Base-by-base conservation (phyloP, 2,113 vertebrate species). In the Rhinogobius similis region DNA sequence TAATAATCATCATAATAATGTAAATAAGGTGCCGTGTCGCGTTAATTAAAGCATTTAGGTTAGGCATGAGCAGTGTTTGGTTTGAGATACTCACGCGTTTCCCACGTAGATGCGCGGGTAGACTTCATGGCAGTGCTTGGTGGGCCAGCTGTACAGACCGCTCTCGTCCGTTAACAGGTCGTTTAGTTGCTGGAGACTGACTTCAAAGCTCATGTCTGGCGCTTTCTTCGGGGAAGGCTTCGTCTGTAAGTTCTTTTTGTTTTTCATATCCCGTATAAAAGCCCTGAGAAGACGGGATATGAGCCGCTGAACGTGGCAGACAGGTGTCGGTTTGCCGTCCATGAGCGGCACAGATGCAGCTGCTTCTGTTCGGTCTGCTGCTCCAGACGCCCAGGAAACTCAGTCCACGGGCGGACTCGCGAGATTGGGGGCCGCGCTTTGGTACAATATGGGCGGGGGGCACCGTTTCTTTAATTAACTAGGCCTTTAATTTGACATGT, bases 121-220 rank as follows among this genome's bases (percentile, higher is more conserved):
- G 72, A 98, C 96, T 91, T 97, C 94, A 76, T 96, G 94, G 84
- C 93, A 95, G 82, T 95, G 93, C 86, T 93, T 91, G 65, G 93
- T 94, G 0, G 96, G 96, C 73, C 96, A 92, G 89, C 93, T 93
- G 93, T 96, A 97, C 70, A 93, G 92, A 70, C 96, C 96, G 80
- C 93, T 92, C 32, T 93, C 93, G 43, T 98, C 93, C 3, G 94
- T 94, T 70, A 98, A 79, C 70, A 98, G 87, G 8, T 98, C 96
- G 87, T 98, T 98, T 65, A 98, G 95, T 68, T 96, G 95, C 81
- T 96, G 94, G 66, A 98, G 93, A 1, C 95, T 94, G 61, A 97
- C 92, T 72, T 86, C 90, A 75, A 92, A 95, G 67, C 93, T 89
- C 62, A 94, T 94, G 87, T 87, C 90, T 43, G 3, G 56, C 36